Percentiles rank a stretch among this genome's conserved stretches.
phyloP scores from a whole-genome alignment of 2,888 invertebrate genomes.

The Ochropleura plecta region DNA sequence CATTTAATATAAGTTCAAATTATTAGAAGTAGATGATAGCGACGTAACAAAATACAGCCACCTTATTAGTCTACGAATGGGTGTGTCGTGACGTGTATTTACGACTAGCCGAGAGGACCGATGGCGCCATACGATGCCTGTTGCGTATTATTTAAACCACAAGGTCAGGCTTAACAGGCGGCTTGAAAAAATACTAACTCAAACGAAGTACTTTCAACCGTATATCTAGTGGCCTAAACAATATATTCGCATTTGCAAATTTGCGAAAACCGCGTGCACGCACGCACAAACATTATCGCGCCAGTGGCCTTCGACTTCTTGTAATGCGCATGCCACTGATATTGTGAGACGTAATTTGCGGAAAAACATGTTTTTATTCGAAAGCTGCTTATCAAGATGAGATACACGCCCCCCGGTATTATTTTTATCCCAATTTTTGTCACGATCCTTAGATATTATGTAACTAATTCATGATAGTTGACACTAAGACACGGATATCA shows the following conservation, averaged over 20 bases:
- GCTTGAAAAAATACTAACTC: slow-evolving; percentile 69
- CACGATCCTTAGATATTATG: slow-evolving; percentile 31
- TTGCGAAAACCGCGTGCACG: slow-evolving; percentile 67
- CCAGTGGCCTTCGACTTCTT: slow-evolving; percentile 76
- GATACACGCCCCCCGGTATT: slow-evolving; percentile 40
- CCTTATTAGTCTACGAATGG: slow-evolving; percentile 87
- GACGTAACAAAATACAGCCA: slow-evolving; percentile 76
- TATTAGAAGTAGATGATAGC: slow-evolving; percentile 38
- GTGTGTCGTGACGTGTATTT: slow-evolving; percentile 88
- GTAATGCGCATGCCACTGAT: slow-evolving; percentile 74
- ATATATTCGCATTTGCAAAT: slow-evolving; percentile 63
- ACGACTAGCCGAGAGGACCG: slow-evolving; percentile 72
- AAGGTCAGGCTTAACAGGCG: slow-evolving; percentile 80
- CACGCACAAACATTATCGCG: slow-evolving; percentile 79
- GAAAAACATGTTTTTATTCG: slow-evolving; percentile 77
- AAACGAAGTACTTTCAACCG: slow-evolving; percentile 77
- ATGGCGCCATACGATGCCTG: slow-evolving; percentile 76
- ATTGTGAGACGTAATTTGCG: slow-evolving; percentile 65
- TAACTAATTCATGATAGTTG: slow-evolving; percentile 19
- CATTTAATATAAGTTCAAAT: slow-evolving; percentile 43
- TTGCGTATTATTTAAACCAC: slow-evolving; percentile 86
- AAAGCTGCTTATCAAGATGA: slow-evolving; percentile 58
- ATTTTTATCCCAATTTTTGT: slow-evolving; percentile 20
- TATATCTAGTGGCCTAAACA: slow-evolving; percentile 71
- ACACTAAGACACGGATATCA: neutral